phyloP scores from a whole-genome alignment of 2,888 invertebrate genomes.

The Tortricodes alternella region DNA sequence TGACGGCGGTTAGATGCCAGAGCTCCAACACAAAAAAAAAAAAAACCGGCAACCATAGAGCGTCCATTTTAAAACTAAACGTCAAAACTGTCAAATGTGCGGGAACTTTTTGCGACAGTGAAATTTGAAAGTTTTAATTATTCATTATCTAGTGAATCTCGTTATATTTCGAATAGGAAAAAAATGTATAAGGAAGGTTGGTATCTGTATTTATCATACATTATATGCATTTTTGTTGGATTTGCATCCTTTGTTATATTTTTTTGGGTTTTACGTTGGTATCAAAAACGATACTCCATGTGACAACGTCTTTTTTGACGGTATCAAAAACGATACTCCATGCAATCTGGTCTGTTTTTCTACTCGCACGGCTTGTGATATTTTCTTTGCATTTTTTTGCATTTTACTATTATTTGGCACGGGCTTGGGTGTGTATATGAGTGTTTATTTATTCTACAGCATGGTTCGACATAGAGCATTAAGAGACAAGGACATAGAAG shows the following conservation, averaged over 20 bases:
- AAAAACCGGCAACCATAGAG: background rate
- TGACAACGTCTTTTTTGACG: too few relatives aligned
- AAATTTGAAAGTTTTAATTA: background rate
- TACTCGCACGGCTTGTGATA: background rate
- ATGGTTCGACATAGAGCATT: slow-evolving; percentile 1
- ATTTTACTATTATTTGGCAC: background rate
- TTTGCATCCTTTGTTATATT: background rate
- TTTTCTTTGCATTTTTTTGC: background rate
- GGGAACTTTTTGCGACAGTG: background rate
- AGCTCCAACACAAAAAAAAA: background rate
- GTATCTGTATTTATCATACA: background rate
- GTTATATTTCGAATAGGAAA: background rate
- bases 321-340: background rate
- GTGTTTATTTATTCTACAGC: background rate
- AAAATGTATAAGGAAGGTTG: background rate
- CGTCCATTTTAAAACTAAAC: background rate
- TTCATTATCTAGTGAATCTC: background rate
- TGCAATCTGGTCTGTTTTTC: background rate
- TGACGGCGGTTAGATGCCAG: background rate
- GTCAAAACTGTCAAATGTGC: background rate
- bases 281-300: background rate
- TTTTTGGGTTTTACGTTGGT: background rate
- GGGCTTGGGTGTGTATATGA: background rate
- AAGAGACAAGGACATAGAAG: slow-evolving; percentile 35
- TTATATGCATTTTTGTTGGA: background rate